These are phyloP conservation scores for Antheraea mylitta DNA, from an alignment of 1,140 invertebrate genomes.

Conservation along the genomic window DNA sequence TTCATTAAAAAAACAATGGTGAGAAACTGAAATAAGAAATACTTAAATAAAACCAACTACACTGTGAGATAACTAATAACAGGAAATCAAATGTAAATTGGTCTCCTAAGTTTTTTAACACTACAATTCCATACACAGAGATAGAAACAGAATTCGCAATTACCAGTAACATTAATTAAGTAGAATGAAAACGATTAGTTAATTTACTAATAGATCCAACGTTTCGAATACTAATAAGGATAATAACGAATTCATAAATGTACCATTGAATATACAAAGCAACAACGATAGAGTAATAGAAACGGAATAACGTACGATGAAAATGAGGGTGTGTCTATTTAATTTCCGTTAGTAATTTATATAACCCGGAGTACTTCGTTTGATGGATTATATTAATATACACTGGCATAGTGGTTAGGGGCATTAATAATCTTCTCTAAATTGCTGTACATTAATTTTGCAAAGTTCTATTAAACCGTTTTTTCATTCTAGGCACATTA, in stretches of 20 bases:
- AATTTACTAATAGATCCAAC: too few relatives aligned
- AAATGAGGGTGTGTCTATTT: slow-evolving; percentile 48
- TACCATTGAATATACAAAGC: too few relatives aligned
- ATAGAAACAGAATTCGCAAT: too few relatives aligned
- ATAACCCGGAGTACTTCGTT: slow-evolving; percentile 13
- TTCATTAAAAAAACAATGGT: slow-evolving; percentile 11
- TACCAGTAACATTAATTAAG: too few relatives aligned
- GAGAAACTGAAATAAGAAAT: slow-evolving; percentile 10
- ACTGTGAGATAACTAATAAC: slow-evolving; percentile 5
- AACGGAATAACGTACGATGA: not conserved
- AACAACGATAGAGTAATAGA: not conserved
- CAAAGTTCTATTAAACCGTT: not conserved
- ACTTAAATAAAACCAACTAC: not conserved
- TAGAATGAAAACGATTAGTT: too few relatives aligned
- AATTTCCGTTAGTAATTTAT: slow-evolving; percentile 48
- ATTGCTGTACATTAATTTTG: not conserved
- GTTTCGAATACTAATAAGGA: too few relatives aligned
- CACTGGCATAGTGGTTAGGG: not conserved
- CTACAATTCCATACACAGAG: not conserved
- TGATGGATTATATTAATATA: slow-evolving; percentile 17
- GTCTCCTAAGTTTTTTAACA: not conserved
- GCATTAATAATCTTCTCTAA: not conserved
- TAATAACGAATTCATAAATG: too few relatives aligned
- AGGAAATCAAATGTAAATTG: slow-evolving; percentile 15
- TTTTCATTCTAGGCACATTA: too few relatives aligned